phyloP scores from a whole-genome alignment of 2,113 vertebrate genomes.

The Pica pica region DNA sequence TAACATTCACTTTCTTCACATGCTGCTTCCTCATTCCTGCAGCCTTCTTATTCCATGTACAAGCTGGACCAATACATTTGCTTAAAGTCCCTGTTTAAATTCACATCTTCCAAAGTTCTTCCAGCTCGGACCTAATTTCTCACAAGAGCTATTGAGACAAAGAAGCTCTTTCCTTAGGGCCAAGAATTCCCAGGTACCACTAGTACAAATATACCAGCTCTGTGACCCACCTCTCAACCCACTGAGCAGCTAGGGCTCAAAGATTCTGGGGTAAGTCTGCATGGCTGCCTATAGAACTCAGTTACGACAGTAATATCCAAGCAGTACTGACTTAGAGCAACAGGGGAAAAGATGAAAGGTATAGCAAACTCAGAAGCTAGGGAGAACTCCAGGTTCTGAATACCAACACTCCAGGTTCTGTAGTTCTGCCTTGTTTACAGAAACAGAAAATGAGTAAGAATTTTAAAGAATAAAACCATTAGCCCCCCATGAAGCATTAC shows the following conservation, averaged over 20 bases:
- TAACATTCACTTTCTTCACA: not conserved
- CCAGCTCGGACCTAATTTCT: not conserved
- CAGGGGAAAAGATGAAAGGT: not conserved
- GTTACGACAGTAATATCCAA: not conserved
- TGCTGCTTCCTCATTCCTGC: not conserved
- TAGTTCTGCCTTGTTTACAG: not conserved
- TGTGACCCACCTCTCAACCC: not conserved
- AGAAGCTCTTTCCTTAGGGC: not conserved
- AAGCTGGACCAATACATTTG: not conserved
- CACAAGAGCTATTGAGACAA: not conserved
- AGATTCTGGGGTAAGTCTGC: not conserved
- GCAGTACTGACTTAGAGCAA: not conserved
- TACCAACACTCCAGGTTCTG: not conserved
- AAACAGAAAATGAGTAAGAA: not conserved
- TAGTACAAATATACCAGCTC: not conserved
- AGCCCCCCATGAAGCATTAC: not conserved
- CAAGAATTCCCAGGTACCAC: not conserved
- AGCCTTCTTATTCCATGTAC: not conserved
- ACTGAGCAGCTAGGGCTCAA: not conserved
- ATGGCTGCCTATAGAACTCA: not conserved
- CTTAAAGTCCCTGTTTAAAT: not conserved
- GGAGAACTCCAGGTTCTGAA: not conserved
- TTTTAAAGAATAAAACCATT: not conserved
- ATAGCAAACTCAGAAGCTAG: not conserved
- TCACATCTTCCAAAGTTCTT: not conserved